Evolutionary conservation across 2,797 vertebrate genomes (phyloP), one percentile per base, ranked within the genome.

Genomic region (Syngnathus acus): DNA sequence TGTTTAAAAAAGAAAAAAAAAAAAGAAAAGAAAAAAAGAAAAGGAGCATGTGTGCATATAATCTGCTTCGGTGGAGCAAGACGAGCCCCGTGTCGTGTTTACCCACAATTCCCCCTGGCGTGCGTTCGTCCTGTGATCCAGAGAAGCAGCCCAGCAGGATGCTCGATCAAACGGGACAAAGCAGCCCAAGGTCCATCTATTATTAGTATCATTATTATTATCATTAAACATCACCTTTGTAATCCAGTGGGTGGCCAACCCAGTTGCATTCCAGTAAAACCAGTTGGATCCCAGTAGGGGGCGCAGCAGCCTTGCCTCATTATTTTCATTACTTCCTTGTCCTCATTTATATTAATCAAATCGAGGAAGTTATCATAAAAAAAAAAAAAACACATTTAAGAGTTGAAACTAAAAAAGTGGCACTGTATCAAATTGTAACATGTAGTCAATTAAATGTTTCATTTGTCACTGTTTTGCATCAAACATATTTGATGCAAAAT

Each of bases 211-310:
- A 45, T 26, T 45, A 62, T 59, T 16, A 38, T 42, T 14, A 45
- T 45, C 45, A 23, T 16, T 23, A 62, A 43, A 38, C 47, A 69
- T 26, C 64, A 68, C 45, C 71, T 67, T 16, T 37, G 32, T 58
- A 58, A 7, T 66, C 60, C 57, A 39, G 65, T 67, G 67, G 8
- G 13, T 26, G 55, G 17, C 60, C 67, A 79, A 66, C 65, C 83
- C 80, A 83, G 86, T 85, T 70, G 72, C 74, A 70, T 54, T 74
- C 86, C 85, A 89, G 84, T 86, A 67, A 14, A 76, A 85, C 84
- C 81, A 86, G 86, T 87, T 73, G 57, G 55, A 72, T 85, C 85
- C 87, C 87, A 88, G 83, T 84, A 89, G 88, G 79, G 85, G 87
- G 87, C 82, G 84, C 75, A 82, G 80, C 76, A 81, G 70, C 69